Evolutionary conservation across 2,113 vertebrate species (phyloP).

Genomic region (Odocoileus hemionus): DNA sequence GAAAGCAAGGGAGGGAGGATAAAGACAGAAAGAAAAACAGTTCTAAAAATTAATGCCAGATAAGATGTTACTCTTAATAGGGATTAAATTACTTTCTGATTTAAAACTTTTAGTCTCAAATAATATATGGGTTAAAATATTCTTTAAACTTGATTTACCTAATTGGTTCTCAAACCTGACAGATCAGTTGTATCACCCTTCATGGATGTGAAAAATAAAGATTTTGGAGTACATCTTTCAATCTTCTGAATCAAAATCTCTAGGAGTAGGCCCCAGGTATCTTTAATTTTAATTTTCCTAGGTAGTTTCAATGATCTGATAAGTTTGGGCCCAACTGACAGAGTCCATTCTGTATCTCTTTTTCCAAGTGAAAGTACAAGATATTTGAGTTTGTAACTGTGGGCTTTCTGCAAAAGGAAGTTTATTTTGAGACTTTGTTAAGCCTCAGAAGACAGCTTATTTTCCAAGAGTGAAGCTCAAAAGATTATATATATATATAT

Average conservation of each 20-base stretch:
- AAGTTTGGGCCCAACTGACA: not conserved
- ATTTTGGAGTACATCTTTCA: not conserved
- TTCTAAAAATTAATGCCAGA: not conserved
- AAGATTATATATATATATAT: not conserved
- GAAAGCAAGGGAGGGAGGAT: not conserved
- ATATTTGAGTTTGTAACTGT: not conserved
- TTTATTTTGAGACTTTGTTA: not conserved
- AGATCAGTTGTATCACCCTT: not conserved
- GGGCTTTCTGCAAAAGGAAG: not conserved
- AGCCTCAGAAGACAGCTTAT: not conserved
- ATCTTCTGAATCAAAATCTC: not conserved
- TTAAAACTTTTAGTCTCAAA: not conserved
- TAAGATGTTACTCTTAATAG: not conserved
- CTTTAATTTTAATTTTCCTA: not conserved
- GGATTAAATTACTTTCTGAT: not conserved
- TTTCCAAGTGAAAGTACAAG: not conserved
- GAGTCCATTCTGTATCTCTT: not conserved
- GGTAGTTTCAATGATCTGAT: not conserved
- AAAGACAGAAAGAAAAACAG: not conserved
- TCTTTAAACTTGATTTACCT: not conserved
- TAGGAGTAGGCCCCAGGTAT: rapidly evolving
- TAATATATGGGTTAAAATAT: not conserved
- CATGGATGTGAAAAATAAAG: not conserved
- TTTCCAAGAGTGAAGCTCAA: not conserved
- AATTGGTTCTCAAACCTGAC: not conserved